phyloP scores from a whole-genome alignment of 1,140 invertebrate genomes.

The Aphis craccivora region DNA sequence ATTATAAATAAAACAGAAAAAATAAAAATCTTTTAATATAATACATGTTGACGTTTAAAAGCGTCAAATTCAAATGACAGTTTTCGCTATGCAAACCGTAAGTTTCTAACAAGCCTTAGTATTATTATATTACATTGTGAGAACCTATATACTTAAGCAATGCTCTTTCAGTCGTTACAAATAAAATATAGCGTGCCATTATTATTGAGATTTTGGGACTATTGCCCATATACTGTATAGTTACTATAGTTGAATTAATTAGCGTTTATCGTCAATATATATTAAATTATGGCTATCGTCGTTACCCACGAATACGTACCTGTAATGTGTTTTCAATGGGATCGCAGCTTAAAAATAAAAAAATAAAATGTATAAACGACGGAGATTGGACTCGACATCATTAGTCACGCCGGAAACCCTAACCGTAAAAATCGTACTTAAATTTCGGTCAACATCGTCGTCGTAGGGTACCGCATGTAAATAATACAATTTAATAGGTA shows the following conservation, averaged over 20 bases:
- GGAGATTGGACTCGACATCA: background rate
- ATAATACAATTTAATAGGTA: constrained; percentile 18
- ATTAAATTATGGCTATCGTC: background rate
- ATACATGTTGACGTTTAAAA: too few species aligned
- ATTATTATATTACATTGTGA: too few species aligned
- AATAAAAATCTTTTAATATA: background rate
- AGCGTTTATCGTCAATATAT: background rate
- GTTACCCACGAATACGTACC: background rate
- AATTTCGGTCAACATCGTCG: background rate
- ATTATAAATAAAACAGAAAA: background rate
- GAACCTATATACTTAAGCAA: background rate
- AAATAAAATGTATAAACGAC: background rate
- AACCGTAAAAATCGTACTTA: background rate
- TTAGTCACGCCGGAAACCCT: background rate
- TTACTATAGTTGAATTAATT: background rate
- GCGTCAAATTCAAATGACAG: too few species aligned
- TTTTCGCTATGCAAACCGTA: too few species aligned
- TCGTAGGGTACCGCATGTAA: background rate
- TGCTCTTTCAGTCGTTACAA: background rate
- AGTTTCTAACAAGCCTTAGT: too few species aligned
- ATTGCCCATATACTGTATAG: too few species aligned
- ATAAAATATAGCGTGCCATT: background rate
- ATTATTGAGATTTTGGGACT: too few species aligned
- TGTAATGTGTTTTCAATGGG: background rate
- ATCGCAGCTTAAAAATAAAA: background rate